Conservation (phyloP, 2,113 vertebrate species). For the Pygoscelis antarcticus region DNA sequence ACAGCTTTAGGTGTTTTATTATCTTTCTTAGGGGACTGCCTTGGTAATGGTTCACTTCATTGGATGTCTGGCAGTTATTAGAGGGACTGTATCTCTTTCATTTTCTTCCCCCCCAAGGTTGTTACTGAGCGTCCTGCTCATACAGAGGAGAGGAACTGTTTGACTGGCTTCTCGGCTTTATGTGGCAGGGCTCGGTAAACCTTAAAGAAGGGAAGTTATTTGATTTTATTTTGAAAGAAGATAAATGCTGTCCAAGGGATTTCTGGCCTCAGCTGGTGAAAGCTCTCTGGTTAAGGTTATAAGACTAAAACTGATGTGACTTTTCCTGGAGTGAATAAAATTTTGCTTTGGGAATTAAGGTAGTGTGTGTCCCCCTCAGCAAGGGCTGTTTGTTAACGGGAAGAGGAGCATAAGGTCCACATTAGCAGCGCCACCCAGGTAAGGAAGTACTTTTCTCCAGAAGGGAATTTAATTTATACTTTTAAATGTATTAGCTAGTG, state of each 20-base stretch:
- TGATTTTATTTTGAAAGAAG: neutral
- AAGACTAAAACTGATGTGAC: neutral
- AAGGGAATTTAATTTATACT: neutral
- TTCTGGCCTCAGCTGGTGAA: neutral
- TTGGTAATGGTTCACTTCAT: neutral
- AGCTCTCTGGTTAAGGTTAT: neutral
- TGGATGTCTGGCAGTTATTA: neutral
- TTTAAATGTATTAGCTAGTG: neutral
- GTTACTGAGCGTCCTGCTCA: neutral
- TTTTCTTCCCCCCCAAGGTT: neutral
- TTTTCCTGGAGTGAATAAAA: neutral
- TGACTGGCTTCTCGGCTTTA: neutral
- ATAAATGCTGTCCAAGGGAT: neutral
- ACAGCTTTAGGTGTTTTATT: neutral
- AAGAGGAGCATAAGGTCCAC: neutral
- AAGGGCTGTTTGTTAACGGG: neutral
- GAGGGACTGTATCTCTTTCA: neutral
- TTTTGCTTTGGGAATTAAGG: neutral
- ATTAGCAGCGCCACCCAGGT: neutral
- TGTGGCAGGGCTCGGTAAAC: neutral
- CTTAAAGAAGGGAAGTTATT: neutral
- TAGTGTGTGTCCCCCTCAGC: neutral
- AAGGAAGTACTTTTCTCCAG: neutral
- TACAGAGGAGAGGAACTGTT: neutral
- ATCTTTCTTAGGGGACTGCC: neutral